phyloP scores from a whole-genome alignment of 1,140 invertebrate genomes.

The Yoshiicerus persimilis region DNA sequence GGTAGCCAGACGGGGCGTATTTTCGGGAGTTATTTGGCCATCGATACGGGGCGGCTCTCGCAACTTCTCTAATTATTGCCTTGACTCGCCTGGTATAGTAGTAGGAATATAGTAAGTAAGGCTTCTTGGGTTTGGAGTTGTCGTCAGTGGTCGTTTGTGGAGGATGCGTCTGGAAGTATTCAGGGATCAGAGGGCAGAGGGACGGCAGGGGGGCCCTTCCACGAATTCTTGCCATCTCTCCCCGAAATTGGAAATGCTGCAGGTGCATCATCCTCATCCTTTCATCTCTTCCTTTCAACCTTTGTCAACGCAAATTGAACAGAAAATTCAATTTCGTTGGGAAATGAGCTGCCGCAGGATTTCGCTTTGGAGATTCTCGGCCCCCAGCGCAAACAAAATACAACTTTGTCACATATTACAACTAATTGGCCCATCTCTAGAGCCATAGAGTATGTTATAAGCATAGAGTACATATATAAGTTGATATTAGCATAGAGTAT shows the following conservation, averaged over 20 bases:
- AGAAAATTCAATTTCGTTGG: too few species aligned
- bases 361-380: too few species aligned
- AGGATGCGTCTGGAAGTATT: not conserved
- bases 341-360: too few species aligned
- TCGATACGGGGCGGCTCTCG: not conserved
- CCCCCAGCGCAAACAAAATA: too few species aligned
- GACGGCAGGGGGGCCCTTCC: not conserved
- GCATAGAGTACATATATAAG: not conserved
- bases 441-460: too few species aligned
- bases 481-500: not conserved
- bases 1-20: slow-evolving; percentile 16
- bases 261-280: not conserved
- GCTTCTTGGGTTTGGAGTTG: too few species aligned
- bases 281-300: not conserved
- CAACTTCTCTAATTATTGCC: not conserved
- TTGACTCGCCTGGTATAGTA: too few species aligned
- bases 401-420: not conserved
- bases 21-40: not conserved
- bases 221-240: not conserved
- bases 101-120: too few species aligned
- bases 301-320: not conserved
- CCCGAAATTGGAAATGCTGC: not conserved
- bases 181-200: not conserved
- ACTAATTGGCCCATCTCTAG: not conserved
- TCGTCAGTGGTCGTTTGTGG: not conserved